Evolutionary conservation across 2,888 invertebrate genomes (phyloP), one percentile per base, ranked within the genome.

Genomic region (Eupithecia tripunctaria): DNA sequence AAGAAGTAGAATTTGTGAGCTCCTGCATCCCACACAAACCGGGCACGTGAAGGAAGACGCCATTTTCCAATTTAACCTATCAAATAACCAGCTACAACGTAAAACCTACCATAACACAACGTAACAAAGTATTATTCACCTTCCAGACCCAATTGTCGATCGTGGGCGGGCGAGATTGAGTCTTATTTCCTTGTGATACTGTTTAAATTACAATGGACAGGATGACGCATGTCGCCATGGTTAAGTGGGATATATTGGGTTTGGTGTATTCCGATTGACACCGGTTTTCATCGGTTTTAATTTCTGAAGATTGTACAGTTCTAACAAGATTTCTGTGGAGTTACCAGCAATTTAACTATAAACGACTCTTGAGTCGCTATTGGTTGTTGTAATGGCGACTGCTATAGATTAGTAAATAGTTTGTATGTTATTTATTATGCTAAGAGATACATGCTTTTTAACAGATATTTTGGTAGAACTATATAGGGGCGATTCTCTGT

Each of bases 191-290:
- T 27, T 18, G 56, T 25, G 12, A 2, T 74, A 74, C n/a, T 43
- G 72, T 51, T 56, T 32, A 62, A 47, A 65, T 71, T 76, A 21
- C 21, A 66, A 29, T 60, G 63, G 64, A 38, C 72, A 32, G 27
- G 68, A 66, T 63, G 71, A 68, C 21, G n/a, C 32, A 73, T 68
- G 70, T 65, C 25, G 68, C 65, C 71, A 80, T 29, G 81, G 80
- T 83, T 80, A 87, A 89, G 85, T 87, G 84, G 86, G 83, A 89
- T 88, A 87, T 88, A 90, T 90, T 85, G 85, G 78, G 79, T 81
- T 80, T 78, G 82, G 91, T 85, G 79, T 67, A 76, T 84, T 86
- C 90, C 79, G 82, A 91, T 84, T 80, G 75, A 66, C 76, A 78
- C 85, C 74, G 82, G 88, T 75, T 77, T 72, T 62, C 29, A 67